Evolutionary conservation across 1,140 invertebrate genomes (phyloP), one percentile per base, ranked within the genome.

Genomic region (Copidosoma floridanum): DNA sequence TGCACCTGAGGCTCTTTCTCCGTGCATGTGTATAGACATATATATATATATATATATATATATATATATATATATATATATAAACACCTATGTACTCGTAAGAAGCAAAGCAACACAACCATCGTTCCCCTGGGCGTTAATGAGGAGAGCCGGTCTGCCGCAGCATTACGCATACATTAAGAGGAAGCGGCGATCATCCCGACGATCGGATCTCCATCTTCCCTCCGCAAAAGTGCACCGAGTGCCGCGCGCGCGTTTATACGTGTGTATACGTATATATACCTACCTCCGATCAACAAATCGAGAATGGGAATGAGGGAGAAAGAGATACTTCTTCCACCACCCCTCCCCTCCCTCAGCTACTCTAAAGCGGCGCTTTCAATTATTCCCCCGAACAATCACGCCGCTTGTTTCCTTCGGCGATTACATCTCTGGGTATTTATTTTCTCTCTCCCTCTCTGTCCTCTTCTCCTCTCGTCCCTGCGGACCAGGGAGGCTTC

Each of bases 321-420:
- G 40, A 41, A 43, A 10, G 29, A 12, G 6, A 64, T 58, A 44
- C 57, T 27, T 51, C 65, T 54, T 65, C 66, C 47, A 55, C 65
- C 62, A 58, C 60, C 62, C 54, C 48, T 62, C 54, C 59, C 65
- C 50, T 53, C 61, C 60, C 50, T 57, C 60, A 50, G 58, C 57
- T 44, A 46, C 56, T 50, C 57, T 41, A 24, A 55, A 43, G 79
- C 77, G 77, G 78, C 75, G 76, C 77, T 78, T 81, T 81, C 78
- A 80, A 80, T 81, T 81, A 81, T 81, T 80, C 77, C 72, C 63
- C 65, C 71, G 73, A 81, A 80, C 78, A 81, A 79, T 81, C 75
- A 72, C 71, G 73, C 74, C 70, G 77, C 77, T 80, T 80, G 77
- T 78, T 80, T 80, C 76, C 76, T 80, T 75, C 75, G 69, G 71